Percentiles rank a stretch among this genome's conserved stretches.
Evolutionary conservation across 2,113 vertebrate species (phyloP).

Genomic region (Pachycephala philippinensis): DNA sequence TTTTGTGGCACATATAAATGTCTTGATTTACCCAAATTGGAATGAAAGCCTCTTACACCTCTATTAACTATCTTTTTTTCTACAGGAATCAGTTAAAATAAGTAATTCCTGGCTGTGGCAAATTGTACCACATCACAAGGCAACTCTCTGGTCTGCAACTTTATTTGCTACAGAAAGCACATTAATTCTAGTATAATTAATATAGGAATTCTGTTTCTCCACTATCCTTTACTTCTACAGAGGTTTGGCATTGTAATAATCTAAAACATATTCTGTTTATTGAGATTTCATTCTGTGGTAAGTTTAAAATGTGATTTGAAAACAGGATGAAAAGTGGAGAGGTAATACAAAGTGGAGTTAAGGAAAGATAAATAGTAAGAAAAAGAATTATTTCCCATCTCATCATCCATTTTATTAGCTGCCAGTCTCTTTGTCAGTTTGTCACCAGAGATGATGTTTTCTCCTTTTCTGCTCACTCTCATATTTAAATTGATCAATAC

Average conservation of each 20-base stretch:
- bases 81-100: not conserved
- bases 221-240: not conserved
- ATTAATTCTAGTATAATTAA: not conserved
- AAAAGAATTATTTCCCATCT: not conserved
- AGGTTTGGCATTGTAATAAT: not conserved
- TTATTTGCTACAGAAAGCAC: not conserved
- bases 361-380: not conserved
- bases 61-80: not conserved
- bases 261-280: not conserved
- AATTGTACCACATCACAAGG: not conserved
- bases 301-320: not conserved
- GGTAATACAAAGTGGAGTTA: not conserved
- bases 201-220: not conserved
- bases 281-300: not conserved
- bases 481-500: constrained; percentile 35
- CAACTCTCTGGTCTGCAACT: not conserved
- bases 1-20: accelerated
- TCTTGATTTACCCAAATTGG: not conserved
- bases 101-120: not conserved
- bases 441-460: not conserved
- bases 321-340: not conserved
- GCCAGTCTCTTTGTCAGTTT: not conserved
- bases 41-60: not conserved
- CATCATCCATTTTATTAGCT: not conserved
- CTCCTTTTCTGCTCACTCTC: not conserved